A percentile compares a stretch with the other conserved stretches of the same genome.
These are phyloP conservation scores for Equus przewalskii DNA, from an alignment of 2,113 vertebrate genomes.

Conservation along the genomic window DNA sequence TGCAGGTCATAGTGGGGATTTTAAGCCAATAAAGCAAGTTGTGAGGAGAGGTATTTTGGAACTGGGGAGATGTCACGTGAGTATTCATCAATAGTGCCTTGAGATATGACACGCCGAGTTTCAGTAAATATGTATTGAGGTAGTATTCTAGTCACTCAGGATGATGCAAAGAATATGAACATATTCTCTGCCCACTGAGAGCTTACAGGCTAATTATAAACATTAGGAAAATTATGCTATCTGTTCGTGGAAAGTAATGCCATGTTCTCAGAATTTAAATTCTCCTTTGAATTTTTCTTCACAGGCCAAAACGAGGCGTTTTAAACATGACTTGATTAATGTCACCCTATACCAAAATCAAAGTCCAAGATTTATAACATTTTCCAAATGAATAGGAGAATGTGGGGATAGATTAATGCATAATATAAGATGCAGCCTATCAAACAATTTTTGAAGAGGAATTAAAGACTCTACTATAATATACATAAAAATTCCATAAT, in stretches of 20 bases:
- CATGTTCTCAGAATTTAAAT: conserved; percentile 27
- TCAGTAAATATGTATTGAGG: not conserved
- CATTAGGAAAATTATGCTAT: not conserved
- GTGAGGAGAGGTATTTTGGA: not conserved
- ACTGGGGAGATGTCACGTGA: not conserved
- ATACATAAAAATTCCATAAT: conserved; percentile 3
- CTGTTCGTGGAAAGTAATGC: not conserved
- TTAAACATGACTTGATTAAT: conserved; percentile 31
- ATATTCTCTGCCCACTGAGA: not conserved
- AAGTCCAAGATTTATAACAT: not conserved
- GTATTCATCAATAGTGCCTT: not conserved
- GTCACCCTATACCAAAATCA: conserved; percentile 6
- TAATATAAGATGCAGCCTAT: not conserved
- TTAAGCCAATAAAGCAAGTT: not conserved
- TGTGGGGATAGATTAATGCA: not conserved
- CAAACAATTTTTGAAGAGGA: not conserved
- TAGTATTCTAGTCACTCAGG: not conserved
- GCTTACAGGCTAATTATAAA: not conserved
- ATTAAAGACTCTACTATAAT: not conserved
- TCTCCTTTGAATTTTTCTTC: not conserved
- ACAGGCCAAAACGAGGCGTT: not conserved
- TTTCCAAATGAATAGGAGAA: conserved; percentile 39
- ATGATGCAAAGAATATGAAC: not conserved
- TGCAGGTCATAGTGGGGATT: not conserved
- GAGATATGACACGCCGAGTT: not conserved